Evolutionary conservation across 2,888 invertebrate genomes (phyloP).

Genomic region (Cryptus viduatorius): DNA sequence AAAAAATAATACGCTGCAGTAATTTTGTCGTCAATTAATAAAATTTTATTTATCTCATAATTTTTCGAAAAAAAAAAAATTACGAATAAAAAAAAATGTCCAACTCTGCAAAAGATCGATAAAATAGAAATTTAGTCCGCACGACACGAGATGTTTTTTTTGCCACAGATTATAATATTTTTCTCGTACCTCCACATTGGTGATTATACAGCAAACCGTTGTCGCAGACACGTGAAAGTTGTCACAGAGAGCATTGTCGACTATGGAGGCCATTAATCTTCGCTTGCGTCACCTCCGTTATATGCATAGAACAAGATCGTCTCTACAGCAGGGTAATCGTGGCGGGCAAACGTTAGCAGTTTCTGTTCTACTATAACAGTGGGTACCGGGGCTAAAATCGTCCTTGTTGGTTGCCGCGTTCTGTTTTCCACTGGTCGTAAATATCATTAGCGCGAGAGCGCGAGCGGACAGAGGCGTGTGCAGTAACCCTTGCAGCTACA

Average conservation of each 20-base stretch:
- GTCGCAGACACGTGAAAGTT: not conserved
- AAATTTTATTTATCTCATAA: not conserved
- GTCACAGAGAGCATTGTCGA: not conserved
- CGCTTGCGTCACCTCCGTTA: slow-evolving; percentile 10
- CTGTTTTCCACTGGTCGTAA: slow-evolving; percentile 69
- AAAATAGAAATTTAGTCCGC: not conserved
- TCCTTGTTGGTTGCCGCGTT: slow-evolving; percentile 21
- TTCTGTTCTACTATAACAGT: not conserved
- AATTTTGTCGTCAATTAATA: too few species aligned
- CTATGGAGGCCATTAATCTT: slow-evolving; percentile 46
- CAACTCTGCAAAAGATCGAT: not conserved
- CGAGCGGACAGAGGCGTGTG: slow-evolving; percentile 23
- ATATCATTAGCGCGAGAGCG: slow-evolving; percentile 73
- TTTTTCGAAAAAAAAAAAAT: not conserved
- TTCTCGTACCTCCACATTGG: not conserved
- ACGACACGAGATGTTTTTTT: not conserved
- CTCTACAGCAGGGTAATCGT: slow-evolving; percentile 28
- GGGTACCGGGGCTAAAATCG: not conserved
- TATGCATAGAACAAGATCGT: slow-evolving; percentile 38
- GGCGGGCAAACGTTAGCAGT: slow-evolving; percentile 12
- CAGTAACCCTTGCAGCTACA: slow-evolving; percentile 11
- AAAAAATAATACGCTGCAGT: too few species aligned
- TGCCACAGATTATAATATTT: not conserved
- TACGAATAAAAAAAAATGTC: not conserved
- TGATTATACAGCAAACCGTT: slow-evolving; percentile 8